Evolutionary conservation across 2,113 vertebrate species (phyloP).

Genomic region (Thermophis baileyi): DNA sequence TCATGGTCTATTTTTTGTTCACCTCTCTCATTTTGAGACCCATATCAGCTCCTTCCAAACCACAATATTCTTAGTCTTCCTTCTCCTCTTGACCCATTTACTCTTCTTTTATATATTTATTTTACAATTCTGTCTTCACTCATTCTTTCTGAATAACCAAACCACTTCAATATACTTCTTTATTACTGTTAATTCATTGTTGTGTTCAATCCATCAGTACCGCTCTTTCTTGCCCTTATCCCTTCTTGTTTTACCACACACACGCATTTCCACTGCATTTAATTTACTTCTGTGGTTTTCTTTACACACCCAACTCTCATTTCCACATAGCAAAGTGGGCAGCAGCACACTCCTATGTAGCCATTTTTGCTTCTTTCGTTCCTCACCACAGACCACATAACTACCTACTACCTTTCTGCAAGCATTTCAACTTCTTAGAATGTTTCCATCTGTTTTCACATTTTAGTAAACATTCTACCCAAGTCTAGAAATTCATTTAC

Average conservation of each 20-base stretch:
- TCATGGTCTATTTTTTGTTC: background rate
- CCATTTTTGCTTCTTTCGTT: background rate
- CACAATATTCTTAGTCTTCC: background rate
- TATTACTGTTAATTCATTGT: background rate
- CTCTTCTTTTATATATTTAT: background rate
- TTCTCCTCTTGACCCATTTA: background rate
- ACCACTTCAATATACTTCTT: background rate
- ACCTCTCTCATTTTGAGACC: background rate
- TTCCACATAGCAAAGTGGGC: background rate
- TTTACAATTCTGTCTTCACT: background rate
- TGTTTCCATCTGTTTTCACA: background rate
- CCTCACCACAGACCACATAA: background rate
- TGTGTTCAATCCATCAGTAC: background rate
- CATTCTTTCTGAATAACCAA: background rate
- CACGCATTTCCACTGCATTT: background rate
- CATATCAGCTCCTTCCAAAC: background rate
- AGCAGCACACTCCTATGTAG: background rate
- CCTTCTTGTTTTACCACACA: background rate
- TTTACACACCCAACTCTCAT: background rate
- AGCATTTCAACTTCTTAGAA: background rate
- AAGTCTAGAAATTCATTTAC: background rate
- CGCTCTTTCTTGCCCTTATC: background rate
- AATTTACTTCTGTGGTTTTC: background rate
- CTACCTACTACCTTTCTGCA: background rate
- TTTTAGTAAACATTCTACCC: background rate